Conservation (phyloP, 1,140 invertebrate species). For the Meloidogyne floridensis region DNA sequence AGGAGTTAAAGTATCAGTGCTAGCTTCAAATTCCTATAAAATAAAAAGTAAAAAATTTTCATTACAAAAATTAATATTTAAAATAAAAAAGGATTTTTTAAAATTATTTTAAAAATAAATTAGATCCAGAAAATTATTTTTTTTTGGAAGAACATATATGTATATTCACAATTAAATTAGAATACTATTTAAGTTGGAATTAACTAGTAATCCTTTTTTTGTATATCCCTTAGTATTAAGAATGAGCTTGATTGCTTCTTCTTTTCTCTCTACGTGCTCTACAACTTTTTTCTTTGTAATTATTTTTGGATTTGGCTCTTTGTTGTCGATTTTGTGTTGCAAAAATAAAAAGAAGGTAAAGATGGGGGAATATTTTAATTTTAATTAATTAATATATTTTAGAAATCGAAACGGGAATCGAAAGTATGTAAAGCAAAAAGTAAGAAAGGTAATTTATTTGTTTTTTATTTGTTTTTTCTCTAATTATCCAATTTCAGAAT, state of each 20-base stretch:
- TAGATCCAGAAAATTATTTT: neutral
- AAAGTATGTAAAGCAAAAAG: neutral
- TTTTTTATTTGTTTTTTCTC: neutral
- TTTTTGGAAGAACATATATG: too few species aligned
- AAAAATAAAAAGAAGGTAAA: neutral
- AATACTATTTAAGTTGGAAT: neutral
- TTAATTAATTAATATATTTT: neutral
- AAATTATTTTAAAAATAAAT: neutral
- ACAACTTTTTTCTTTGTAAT: neutral
- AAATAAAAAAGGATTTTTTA: too few species aligned
- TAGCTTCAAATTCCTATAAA: conserved; percentile 21
- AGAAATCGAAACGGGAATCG: neutral
- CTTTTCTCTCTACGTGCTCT: too few species aligned
- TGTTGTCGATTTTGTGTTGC: neutral
- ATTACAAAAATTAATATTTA: too few species aligned
- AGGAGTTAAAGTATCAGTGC: conserved; percentile 18
- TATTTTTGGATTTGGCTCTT: neutral
- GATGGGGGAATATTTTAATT: neutral
- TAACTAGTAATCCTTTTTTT: neutral
- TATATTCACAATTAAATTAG: too few species aligned
- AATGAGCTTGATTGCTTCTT: too few species aligned
- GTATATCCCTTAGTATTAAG: too few species aligned
- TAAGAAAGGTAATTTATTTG: neutral
- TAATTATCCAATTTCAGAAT: neutral
- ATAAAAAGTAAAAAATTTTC: neutral